Conservation (phyloP, 2,113 vertebrate genomes). For the Daubentonia madagascariensis region DNA sequence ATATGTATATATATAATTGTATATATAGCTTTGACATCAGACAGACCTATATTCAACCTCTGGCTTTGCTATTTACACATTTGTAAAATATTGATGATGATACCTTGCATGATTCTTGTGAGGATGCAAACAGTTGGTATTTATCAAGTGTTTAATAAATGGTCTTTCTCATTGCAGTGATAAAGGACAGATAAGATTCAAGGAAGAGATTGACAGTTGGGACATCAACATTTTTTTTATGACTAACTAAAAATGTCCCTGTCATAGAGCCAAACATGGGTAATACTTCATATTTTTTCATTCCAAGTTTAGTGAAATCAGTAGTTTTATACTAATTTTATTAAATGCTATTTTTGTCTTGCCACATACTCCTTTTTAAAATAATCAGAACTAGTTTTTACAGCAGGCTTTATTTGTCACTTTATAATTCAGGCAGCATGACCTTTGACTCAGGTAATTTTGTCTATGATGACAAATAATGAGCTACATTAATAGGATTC, state of each 20-base stretch:
- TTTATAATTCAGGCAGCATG: background rate
- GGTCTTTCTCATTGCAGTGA: background rate
- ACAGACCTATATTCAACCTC: background rate
- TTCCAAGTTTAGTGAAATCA: background rate
- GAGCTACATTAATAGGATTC: background rate
- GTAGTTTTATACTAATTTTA: background rate
- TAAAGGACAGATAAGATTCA: background rate
- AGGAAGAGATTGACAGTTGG: background rate
- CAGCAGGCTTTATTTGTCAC: background rate
- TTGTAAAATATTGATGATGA: background rate
- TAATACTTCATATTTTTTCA: background rate
- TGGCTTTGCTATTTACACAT: background rate
- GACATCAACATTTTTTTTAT: background rate
- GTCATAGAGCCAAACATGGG: background rate
- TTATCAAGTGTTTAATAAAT: background rate
- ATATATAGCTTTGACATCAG: background rate
- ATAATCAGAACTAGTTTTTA: background rate
- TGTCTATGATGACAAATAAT: conserved; percentile 16
- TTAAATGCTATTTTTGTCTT: background rate
- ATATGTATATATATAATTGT: background rate
- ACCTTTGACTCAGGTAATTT: conserved; percentile 27
- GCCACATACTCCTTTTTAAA: background rate
- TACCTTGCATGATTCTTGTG: background rate
- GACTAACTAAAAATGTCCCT: background rate
- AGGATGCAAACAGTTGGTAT: background rate